These are phyloP conservation scores for Chrysomela aeneicollis DNA, from an alignment of 2,888 invertebrate genomes.

Conservation along the genomic window DNA sequence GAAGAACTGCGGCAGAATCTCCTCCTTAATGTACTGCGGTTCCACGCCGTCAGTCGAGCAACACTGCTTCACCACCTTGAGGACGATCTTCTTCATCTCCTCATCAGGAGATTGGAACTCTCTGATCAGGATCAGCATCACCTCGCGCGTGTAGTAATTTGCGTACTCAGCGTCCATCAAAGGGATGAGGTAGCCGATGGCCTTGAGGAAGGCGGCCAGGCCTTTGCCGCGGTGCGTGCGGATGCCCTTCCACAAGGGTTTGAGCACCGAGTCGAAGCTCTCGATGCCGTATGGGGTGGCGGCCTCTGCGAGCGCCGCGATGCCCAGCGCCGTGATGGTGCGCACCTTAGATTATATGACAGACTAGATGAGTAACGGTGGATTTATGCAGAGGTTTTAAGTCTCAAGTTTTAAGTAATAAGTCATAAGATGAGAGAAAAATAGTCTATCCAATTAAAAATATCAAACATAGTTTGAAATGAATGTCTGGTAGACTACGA, in stretches of 20 bases:
- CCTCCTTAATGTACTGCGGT: slow-evolving; percentile 98
- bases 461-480: too few species aligned
- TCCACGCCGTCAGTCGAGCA: slow-evolving; percentile 99
- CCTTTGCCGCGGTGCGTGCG: slow-evolving; percentile 91
- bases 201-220: slow-evolving; percentile 98
- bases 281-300: slow-evolving; percentile 99
- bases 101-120: slow-evolving; percentile 99
- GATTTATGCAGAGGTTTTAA: too few species aligned
- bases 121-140: slow-evolving; percentile 97
- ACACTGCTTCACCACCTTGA: slow-evolving; percentile 99
- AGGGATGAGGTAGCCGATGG: slow-evolving; percentile 98
- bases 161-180: slow-evolving; percentile 99
- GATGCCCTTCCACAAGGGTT: slow-evolving; percentile 99
- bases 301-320: slow-evolving; percentile 98
- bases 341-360: too few species aligned
- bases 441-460: too few species aligned
- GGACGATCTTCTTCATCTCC: slow-evolving; percentile 99
- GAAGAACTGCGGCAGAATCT: slow-evolving; percentile 97
- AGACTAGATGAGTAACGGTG: too few species aligned
- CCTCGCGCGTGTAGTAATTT: slow-evolving; percentile 99
- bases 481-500: too few species aligned
- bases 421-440: too few species aligned
- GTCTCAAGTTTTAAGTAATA: too few species aligned
- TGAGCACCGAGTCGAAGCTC: slow-evolving; percentile 98
- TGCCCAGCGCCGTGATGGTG: slow-evolving; percentile 97